Conservation (phyloP, 2,888 invertebrate genomes). For the Xiphydria camelus region DNA sequence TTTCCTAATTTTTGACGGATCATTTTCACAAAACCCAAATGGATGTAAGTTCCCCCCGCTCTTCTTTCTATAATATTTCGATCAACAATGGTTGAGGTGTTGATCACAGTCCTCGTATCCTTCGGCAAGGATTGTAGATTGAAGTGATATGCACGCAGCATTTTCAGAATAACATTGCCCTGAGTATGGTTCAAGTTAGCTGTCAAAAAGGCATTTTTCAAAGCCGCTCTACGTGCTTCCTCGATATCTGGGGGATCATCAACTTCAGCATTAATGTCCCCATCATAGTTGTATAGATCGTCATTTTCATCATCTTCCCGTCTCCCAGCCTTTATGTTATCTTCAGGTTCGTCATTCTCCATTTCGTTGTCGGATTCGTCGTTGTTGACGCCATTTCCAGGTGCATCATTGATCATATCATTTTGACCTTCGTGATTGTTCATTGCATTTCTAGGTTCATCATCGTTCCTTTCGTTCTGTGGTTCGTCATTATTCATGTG, state of each 20-base stretch:
- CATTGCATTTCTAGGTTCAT: conserved; percentile 1
- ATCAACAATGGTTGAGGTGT: conserved; percentile 3
- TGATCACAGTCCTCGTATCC: conserved; percentile 6
- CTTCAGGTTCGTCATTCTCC: too few relatives aligned
- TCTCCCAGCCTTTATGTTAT: conserved; percentile 5
- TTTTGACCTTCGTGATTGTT: conserved; percentile 4
- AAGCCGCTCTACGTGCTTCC: conserved; percentile 3
- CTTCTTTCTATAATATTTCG: conserved; percentile 6
- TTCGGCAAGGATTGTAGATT: conserved; percentile 5
- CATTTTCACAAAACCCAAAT: conserved; percentile 4
- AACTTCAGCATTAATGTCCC: conserved; percentile 8
- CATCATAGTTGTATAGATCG: conserved; percentile 8
- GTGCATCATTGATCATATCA: conserved; percentile 2
- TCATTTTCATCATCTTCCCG: conserved; percentile 12
- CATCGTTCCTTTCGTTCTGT: conserved; percentile 3
- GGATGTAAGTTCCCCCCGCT: conserved; percentile 9
- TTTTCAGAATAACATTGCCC: conserved; percentile 8
- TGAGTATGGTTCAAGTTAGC: conserved; percentile 10
- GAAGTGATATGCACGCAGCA: conserved; percentile 5
- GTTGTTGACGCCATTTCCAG: conserved; percentile 1
- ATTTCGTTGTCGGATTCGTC: conserved; percentile 1
- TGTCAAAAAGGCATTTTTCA: conserved; percentile 10
- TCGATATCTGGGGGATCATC: conserved; percentile 8
- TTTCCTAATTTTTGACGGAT: background rate
- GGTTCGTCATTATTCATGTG: conserved; percentile 2